These are phyloP conservation scores for Gallinago stenura DNA, from an alignment of 2,797 vertebrate species.

Conservation along the genomic window DNA sequence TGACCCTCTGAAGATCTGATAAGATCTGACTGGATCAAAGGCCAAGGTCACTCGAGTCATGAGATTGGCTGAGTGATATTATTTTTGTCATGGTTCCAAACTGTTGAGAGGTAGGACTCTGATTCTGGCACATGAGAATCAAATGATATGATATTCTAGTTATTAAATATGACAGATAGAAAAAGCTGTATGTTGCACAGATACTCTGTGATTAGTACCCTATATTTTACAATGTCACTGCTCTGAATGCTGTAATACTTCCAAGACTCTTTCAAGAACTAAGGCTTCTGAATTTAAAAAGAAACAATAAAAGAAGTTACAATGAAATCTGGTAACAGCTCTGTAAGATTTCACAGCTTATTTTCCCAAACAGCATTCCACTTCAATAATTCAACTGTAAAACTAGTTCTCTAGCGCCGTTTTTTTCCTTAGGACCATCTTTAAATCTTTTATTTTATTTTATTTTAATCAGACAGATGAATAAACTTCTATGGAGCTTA, in stretches of 20 bases:
- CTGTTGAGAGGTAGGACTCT: conserved; percentile 73
- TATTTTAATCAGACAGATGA: conserved; percentile 25
- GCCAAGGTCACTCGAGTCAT: conserved; percentile 76
- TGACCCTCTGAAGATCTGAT: conserved; percentile 76
- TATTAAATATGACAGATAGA: conserved; percentile 79
- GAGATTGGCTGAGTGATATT: conserved; percentile 77
- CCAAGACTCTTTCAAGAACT: conserved; percentile 64
- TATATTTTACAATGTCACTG: conserved; percentile 70
- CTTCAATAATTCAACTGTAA: conserved; percentile 34
- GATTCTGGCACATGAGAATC: conserved; percentile 78
- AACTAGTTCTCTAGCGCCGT: accelerated
- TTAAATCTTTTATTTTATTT: conserved; percentile 14
- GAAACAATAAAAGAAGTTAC: conserved; percentile 44
- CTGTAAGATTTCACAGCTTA: conserved; percentile 37
- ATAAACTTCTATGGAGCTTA: neutral
- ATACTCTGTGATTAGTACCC: conserved; percentile 72
- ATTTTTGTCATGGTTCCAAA: conserved; percentile 79
- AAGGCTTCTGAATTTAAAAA: conserved; percentile 51
- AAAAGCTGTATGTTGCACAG: conserved; percentile 67
- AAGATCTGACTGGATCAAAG: conserved; percentile 77
- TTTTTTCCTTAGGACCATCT: neutral
- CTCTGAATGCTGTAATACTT: conserved; percentile 49
- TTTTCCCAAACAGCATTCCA: conserved; percentile 33
- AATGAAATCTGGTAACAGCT: conserved; percentile 42
- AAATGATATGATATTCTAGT: conserved; percentile 78